Percentiles rank a stretch among this genome's conserved stretches.
Evolutionary conservation across 2,888 invertebrate species (phyloP).

Genomic region (Apamea crenata): DNA sequence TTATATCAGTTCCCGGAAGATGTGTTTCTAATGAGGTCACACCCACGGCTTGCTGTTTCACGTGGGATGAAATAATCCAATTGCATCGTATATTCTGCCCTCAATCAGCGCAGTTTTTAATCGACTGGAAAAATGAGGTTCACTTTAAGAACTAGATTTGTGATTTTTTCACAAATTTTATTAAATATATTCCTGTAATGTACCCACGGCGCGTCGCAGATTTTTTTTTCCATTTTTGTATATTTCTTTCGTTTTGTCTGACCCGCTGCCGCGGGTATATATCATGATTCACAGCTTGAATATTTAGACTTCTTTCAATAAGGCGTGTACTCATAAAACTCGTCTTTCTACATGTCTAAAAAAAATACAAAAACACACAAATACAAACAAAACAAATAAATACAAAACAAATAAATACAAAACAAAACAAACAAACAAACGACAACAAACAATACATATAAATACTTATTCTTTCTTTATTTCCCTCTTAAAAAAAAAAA

Average conservation of each 20-base stretch:
- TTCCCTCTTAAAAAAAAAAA: too few species aligned
- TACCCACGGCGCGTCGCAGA: background rate
- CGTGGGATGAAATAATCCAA: slow-evolving; percentile 20
- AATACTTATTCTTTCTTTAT: too few species aligned
- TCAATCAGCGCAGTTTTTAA: slow-evolving; percentile 9
- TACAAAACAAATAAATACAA: too few species aligned
- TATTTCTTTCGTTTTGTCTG: background rate
- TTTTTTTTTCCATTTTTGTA: background rate
- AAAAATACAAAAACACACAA: too few species aligned
- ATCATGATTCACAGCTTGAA: background rate
- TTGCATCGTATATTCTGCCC: slow-evolving; percentile 6
- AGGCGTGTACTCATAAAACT: too few species aligned
- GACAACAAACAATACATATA: too few species aligned
- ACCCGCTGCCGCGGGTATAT: background rate
- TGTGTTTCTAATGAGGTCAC: slow-evolving; percentile 19
- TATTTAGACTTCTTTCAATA: too few species aligned
- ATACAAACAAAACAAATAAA: too few species aligned
- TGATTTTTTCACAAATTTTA: too few species aligned
- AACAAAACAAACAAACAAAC: too few species aligned
- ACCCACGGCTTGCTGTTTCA: background rate
- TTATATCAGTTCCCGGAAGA: slow-evolving; percentile 2
- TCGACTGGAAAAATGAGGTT: slow-evolving; percentile 5
- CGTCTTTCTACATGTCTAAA: too few species aligned
- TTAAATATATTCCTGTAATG: background rate
- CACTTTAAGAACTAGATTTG: background rate